Base-by-base conservation (phyloP, 2,113 vertebrate species). In the Chionomys nivalis region DNA sequence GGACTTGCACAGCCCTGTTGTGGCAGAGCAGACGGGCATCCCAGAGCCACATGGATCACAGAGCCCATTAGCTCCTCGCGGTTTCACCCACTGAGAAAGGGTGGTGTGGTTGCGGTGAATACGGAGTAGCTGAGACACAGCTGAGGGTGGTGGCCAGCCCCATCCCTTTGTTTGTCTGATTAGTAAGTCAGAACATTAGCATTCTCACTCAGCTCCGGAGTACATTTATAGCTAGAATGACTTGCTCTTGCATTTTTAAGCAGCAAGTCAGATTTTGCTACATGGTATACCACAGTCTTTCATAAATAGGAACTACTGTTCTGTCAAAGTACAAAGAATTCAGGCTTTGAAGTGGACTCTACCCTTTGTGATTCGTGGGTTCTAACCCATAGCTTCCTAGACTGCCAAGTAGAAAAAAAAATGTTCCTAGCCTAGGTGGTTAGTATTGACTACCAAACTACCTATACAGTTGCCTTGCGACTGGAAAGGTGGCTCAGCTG, bases 211-310 rank as follows among this genome's bases (percentile, higher is more conserved):
- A 76, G 33, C 75, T 93, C 78, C 89, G 70, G 94, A 89, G 65
- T 87, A 95, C 93, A 87, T 93, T 89, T 70, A 33, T 13, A 91
- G n/a, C 66, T 89, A 95, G 88, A 95, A 94, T 81, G 52, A 93
- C 39, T 33, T 87, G 31, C 44, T 70, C 28, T 95, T 89, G 42
- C 55, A 76, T 90, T 95, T 94, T 90, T 96, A 94, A 87, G 33
- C 42, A 87, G 21, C 23, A 82, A 92, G 58, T 95, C 91, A 63
- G 79, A 65, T 96, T 97, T 89, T 90, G 76, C 66, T 89, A 2
- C 90, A 90, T 95, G 85, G 52, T 77, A 81, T 17, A 49, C 23
- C 39, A 68, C 21, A 26, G 23, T 76, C 87, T 85, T 93, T 96
- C 82, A 73, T 75, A 85, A 76, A 66, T 65, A 90, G 44, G 19